These are phyloP conservation scores for Pachypanchax playfairii DNA, from an alignment of 2,113 vertebrate genomes.

Conservation along the genomic window DNA sequence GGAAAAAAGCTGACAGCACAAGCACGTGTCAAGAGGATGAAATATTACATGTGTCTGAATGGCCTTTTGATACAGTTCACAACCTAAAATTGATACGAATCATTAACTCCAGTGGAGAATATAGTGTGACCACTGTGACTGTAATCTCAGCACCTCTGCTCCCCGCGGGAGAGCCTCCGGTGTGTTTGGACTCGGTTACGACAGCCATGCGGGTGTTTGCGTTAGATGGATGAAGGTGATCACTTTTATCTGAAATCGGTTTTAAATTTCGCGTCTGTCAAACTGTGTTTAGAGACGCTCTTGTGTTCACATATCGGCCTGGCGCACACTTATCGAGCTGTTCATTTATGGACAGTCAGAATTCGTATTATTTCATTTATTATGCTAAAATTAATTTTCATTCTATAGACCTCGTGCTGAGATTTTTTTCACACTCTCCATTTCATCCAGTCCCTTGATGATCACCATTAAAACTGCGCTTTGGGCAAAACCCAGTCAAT, in stretches of 20 bases:
- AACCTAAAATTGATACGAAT: neutral
- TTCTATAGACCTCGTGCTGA: too few species aligned
- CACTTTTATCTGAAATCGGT: slow-evolving; percentile 49
- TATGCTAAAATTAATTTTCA: too few species aligned
- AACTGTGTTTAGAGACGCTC: slow-evolving; percentile 29
- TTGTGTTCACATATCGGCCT: too few species aligned
- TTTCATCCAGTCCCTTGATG: slow-evolving; percentile 46
- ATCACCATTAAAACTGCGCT: slow-evolving; percentile 63
- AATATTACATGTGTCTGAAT: neutral
- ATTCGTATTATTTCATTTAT: too few species aligned
- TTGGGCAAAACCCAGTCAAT: slow-evolving; percentile 65
- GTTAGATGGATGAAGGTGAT: slow-evolving; percentile 53
- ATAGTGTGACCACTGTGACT: slow-evolving; percentile 13
- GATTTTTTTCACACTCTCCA: slow-evolving; percentile 30
- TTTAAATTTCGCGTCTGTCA: slow-evolving; percentile 52
- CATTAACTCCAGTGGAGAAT: neutral
- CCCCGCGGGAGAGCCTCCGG: slow-evolving; percentile 10
- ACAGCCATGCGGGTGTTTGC: slow-evolving; percentile 35
- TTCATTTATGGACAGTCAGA: too few species aligned
- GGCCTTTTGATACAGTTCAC: neutral
- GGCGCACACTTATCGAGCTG: too few species aligned
- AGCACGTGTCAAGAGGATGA: neutral
- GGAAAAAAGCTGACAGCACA: too few species aligned
- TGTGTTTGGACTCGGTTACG: slow-evolving; percentile 29
- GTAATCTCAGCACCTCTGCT: slow-evolving; percentile 10